phyloP scores from a whole-genome alignment of 2,797 vertebrate species.

The Myotis planiceps region DNA sequence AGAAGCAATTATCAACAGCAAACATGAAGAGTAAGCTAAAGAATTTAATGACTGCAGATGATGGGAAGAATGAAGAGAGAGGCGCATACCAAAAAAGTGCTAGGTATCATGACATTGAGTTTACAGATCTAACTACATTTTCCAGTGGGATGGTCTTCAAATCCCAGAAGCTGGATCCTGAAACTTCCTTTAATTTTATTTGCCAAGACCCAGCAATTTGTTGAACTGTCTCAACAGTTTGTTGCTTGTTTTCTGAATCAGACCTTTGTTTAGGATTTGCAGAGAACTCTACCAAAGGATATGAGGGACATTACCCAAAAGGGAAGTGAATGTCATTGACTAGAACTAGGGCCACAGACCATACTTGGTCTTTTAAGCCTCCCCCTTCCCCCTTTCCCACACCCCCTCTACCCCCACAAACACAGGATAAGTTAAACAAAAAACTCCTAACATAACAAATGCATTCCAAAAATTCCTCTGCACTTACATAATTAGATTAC shows the following conservation, averaged over 20 bases:
- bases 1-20: not conserved
- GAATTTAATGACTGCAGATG: not conserved
- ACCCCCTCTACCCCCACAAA: not conserved
- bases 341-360: not conserved
- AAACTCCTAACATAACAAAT: slow-evolving; percentile 44
- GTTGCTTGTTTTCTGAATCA: slow-evolving; percentile 37
- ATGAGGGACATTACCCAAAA: slow-evolving; percentile 37
- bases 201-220: slow-evolving; percentile 20
- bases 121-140: not conserved
- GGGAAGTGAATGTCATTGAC: slow-evolving; percentile 9
- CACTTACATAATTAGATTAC: slow-evolving; percentile 1
- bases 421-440: not conserved
- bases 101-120: not conserved
- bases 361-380: not conserved
- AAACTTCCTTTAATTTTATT: slow-evolving; percentile 48
- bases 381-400: not conserved
- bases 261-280: slow-evolving; percentile 60
- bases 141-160: slow-evolving; percentile 22
- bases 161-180: slow-evolving; percentile 37
- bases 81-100: not conserved
- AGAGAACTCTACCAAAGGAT: slow-evolving; percentile 43
- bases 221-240: slow-evolving; percentile 38
- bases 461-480: slow-evolving; percentile 33
- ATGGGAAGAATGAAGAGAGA: not conserved
- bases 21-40: slow-evolving; percentile 8